Percentiles rank a stretch among this genome's conserved stretches.
Conservation (phyloP, 2,888 invertebrate species). For the Drosophila infuscata region DNA sequence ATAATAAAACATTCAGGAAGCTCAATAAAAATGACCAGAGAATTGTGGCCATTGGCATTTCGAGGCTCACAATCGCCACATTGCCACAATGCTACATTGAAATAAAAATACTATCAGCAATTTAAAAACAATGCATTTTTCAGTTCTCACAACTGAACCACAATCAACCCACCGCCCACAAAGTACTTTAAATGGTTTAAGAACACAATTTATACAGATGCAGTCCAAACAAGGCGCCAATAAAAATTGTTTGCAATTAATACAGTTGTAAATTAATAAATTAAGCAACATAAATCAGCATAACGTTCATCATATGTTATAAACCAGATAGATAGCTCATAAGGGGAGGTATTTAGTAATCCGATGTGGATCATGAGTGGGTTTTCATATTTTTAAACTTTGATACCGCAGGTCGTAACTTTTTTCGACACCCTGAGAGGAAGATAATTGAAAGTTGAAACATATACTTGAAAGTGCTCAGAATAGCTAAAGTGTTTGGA, state of each 20-base stretch:
- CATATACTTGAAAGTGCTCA: too few species aligned
- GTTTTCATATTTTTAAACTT: background rate
- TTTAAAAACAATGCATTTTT: conserved; percentile 31
- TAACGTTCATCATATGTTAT: background rate
- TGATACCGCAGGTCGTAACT: too few species aligned
- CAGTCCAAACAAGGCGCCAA: background rate
- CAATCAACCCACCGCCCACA: conserved; percentile 5
- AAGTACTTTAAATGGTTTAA: conserved; percentile 13
- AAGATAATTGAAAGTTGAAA: too few species aligned
- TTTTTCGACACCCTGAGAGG: too few species aligned
- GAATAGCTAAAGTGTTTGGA: too few species aligned
- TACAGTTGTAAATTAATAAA: conserved; percentile 1
- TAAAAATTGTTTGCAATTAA: conserved; percentile 8
- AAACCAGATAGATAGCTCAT: background rate
- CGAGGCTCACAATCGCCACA: conserved; percentile 9
- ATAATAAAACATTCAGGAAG: conserved; percentile 16
- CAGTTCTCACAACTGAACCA: conserved; percentile 21
- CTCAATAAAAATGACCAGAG: conserved; percentile 15
- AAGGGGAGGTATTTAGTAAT: background rate
- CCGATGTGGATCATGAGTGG: background rate
- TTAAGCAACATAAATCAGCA: background rate
- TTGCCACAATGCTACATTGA: conserved; percentile 27
- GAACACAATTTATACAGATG: conserved; percentile 11
- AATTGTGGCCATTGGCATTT: conserved; percentile 17
- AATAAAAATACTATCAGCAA: conserved; percentile 38